Evolutionary conservation across 1,140 invertebrate species (phyloP).

Genomic region (Helicoverpa zea): DNA sequence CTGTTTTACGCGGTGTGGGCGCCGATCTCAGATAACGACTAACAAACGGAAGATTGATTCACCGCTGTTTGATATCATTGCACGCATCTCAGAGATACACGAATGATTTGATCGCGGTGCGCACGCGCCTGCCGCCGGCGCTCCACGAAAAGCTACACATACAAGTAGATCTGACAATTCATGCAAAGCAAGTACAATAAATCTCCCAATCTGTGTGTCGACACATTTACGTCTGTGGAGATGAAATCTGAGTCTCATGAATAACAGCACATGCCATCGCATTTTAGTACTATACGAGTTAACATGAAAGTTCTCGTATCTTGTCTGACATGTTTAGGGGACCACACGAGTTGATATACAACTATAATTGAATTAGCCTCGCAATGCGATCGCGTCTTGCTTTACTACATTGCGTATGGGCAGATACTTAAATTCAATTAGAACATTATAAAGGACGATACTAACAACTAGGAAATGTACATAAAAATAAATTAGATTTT

Average conservation of each 20-base stretch:
- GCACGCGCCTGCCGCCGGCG: slow-evolving; percentile 67
- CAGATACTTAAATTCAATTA: slow-evolving; percentile 27
- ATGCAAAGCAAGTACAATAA: slow-evolving; percentile 73
- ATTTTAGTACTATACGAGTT: slow-evolving; percentile 65
- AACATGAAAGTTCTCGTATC: slow-evolving; percentile 51
- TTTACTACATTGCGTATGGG: neutral
- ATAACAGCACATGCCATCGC: slow-evolving; percentile 66
- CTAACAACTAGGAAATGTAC: neutral
- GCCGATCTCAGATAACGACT: slow-evolving; percentile 75
- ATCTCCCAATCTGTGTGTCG: slow-evolving; percentile 69
- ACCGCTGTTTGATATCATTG: slow-evolving; percentile 68
- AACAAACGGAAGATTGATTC: slow-evolving; percentile 78
- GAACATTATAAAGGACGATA: neutral
- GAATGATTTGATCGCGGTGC: slow-evolving; percentile 60
- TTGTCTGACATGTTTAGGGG: slow-evolving; percentile 57
- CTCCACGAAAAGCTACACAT: slow-evolving; percentile 50
- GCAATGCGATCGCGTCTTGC: slow-evolving; percentile 19
- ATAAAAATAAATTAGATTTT: too few relatives aligned
- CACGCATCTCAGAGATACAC: slow-evolving; percentile 74
- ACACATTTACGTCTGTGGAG: slow-evolving; percentile 63
- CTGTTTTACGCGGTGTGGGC: slow-evolving; percentile 57
- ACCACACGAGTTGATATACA: slow-evolving; percentile 63
- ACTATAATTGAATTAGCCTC: slow-evolving; percentile 29
- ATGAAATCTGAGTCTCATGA: slow-evolving; percentile 78
- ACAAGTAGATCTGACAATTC: slow-evolving; percentile 60